Evolutionary conservation across 2,113 vertebrate species (phyloP).

Genomic region (Pomatostomus ruficeps): DNA sequence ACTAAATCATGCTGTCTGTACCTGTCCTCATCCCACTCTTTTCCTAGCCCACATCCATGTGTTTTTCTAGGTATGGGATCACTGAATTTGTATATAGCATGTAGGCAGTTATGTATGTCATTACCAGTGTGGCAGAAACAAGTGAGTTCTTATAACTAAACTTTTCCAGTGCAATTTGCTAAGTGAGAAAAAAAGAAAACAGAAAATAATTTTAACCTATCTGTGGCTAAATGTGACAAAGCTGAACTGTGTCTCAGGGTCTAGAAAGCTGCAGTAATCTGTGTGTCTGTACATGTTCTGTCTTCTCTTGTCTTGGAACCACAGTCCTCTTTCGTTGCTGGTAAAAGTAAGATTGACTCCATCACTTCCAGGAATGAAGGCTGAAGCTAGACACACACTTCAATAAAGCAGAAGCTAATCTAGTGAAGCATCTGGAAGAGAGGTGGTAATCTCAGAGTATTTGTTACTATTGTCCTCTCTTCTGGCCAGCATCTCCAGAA

Average conservation of each 20-base stretch:
- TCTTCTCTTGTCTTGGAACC: background rate
- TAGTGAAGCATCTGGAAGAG: background rate
- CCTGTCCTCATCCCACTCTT: conserved; percentile 29
- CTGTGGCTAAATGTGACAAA: background rate
- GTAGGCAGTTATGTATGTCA: conserved; percentile 40
- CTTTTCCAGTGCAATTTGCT: background rate
- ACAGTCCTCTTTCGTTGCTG: background rate
- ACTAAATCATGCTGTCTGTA: background rate
- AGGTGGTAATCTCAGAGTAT: background rate
- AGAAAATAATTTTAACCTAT: background rate
- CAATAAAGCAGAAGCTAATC: background rate
- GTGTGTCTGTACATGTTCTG: background rate
- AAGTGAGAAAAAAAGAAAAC: background rate
- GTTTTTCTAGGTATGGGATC: conserved; percentile 32
- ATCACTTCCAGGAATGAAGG: background rate
- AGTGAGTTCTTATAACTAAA: background rate
- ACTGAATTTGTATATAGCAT: conserved; percentile 5
- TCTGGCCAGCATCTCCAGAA: background rate
- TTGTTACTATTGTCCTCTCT: background rate
- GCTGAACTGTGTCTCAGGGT: background rate
- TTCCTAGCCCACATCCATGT: background rate
- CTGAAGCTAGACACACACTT: background rate
- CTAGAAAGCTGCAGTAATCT: background rate
- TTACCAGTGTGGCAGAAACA: background rate
- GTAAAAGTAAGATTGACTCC: background rate